phyloP scores from a whole-genome alignment of 2,888 invertebrate species.

The Leistus spinibarbis region DNA sequence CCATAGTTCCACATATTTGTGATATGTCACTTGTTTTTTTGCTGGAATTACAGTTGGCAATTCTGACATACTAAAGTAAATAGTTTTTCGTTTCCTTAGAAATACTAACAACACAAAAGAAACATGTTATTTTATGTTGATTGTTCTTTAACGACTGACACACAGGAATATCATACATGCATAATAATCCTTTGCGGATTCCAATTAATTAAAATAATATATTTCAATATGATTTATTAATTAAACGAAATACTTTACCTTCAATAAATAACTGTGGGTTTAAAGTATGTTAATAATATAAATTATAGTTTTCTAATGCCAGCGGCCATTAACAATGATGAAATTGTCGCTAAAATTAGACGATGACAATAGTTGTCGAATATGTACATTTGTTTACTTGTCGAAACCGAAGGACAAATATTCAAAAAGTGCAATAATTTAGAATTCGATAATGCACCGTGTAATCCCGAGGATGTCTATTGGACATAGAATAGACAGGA shows the following conservation, averaged over 20 bases:
- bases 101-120: constrained; percentile 2
- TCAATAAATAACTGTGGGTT: too few relatives aligned
- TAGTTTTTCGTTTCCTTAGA: constrained; percentile 13
- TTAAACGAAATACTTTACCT: too few relatives aligned
- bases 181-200: too few relatives aligned
- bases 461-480: not conserved
- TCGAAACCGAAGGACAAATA: not conserved
- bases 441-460: not conserved
- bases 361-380: not conserved
- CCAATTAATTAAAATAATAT: too few relatives aligned
- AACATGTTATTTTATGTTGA: not conserved
- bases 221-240: not conserved
- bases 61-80: constrained; percentile 16
- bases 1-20: too few relatives aligned
- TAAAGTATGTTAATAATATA: too few relatives aligned
- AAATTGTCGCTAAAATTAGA: not conserved
- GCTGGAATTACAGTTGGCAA: not conserved
- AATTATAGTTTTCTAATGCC: not conserved
- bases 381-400: not conserved
- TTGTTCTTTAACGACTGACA: constrained; percentile 1
- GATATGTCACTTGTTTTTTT: too few relatives aligned
- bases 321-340: not conserved
- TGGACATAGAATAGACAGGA: not conserved
- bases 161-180: not conserved
- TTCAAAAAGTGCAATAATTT: not conserved